Evolutionary conservation across 2,113 vertebrate genomes (phyloP), one percentile per base, ranked within the genome.

Genomic region (Tragelaphus buxtoni): DNA sequence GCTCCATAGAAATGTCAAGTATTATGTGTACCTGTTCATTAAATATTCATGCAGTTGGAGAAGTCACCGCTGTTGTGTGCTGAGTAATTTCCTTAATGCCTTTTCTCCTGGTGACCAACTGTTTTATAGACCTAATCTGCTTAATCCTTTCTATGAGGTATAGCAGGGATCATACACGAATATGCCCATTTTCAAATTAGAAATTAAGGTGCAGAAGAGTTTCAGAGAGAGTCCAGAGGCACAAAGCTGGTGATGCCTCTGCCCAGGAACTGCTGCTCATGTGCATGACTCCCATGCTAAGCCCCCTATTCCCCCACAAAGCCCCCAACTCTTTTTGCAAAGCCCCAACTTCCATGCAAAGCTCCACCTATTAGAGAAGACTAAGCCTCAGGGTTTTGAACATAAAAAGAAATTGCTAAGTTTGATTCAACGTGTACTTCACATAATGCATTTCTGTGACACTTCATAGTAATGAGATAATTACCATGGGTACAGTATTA

Each of bases 401-500:
- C 83, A 79, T 76, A 90, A 95, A 95, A 96, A 95, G 95, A 94
- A 98, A 97, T 98, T 93, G 89, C 90, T 95, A 65, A 95, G 93
- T 97, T 93, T 61, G 96, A 97, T 98, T 97, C 96, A 88, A 60
- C 1, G 4, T 45, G 30, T 87, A 69, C 92, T 96, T 90, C 42
- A 58, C 86, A 92, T 97, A 98, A 97, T 89, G 93, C 91, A 13
- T 93, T 94, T 98, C 93, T 97, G 97, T 97, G 97, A 96, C 86
- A 86, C 97, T 97, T 98, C 97, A 98, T 97, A 98, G 98, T 96
- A 98, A 98, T 98, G 97, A 98, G 97, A 96, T 96, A 97, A 96
- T 98, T 98, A 98, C 96, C 94, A 87, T 95, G 97, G 94, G 91
- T 80, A 94, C 95, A 90, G 94, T 96, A 96, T 96, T 97, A 88